Conservation (phyloP, 2,797 vertebrate genomes). For the Phrynocephalus forsythii region DNA sequence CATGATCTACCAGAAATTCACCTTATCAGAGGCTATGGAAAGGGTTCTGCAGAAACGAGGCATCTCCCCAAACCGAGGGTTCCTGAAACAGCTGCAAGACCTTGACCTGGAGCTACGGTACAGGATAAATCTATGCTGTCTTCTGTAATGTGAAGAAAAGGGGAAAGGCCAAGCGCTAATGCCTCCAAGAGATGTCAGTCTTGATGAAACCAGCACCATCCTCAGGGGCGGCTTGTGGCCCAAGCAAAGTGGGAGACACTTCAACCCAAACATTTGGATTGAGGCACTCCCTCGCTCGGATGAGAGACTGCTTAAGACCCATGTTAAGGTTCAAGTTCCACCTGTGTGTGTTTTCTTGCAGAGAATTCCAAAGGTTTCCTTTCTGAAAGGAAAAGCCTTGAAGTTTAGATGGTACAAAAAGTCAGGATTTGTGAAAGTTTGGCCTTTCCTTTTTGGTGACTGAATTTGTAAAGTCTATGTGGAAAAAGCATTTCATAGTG, state of each 20-base stretch:
- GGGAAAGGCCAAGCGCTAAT: not conserved
- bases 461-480: not conserved
- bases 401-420: not conserved
- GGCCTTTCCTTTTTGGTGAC: not conserved
- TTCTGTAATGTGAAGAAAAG: conserved; percentile 13
- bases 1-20: conserved; percentile 74
- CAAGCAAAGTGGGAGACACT: too few relatives aligned
- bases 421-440: not conserved
- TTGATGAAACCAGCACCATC: not conserved
- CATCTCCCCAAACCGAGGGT: conserved; percentile 76
- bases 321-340: not conserved
- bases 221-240: too few relatives aligned
- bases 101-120: conserved; percentile 59
- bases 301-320: too few relatives aligned
- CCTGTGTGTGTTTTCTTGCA: not conserved
- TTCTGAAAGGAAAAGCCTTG: not conserved
- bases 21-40: conserved; percentile 69
- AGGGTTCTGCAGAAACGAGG: conserved; percentile 58
- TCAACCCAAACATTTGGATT: too few relatives aligned
- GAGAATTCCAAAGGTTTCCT: not conserved
- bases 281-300: too few relatives aligned
- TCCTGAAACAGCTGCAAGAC: conserved; percentile 72
- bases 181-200: not conserved
- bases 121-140: not conserved
- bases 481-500: not conserved